Evolutionary conservation across 2,797 vertebrate genomes (phyloP).

Genomic region (Girardinus metallicus): DNA sequence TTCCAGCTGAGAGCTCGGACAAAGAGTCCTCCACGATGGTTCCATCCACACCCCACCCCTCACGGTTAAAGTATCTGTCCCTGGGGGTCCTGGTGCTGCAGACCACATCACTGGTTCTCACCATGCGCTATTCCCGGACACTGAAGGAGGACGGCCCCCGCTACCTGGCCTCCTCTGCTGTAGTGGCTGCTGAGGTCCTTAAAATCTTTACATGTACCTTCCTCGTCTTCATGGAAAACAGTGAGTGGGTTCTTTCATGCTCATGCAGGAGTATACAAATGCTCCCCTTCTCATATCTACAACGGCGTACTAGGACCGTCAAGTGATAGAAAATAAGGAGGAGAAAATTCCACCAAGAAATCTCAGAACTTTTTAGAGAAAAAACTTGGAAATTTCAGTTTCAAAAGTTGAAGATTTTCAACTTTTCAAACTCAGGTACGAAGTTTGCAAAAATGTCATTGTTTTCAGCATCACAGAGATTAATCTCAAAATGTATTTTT

Average conservation of each 20-base stretch:
- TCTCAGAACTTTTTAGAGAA: no score
- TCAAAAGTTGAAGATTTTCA: no score
- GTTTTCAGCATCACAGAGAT: no score
- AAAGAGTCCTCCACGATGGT: slow-evolving; percentile 18
- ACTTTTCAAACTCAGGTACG: no score
- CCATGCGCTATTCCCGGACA: slow-evolving; percentile 97
- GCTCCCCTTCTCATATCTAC: not conserved
- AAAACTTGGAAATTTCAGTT: no score
- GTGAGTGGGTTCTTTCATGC: slow-evolving; percentile 69
- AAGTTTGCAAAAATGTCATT: no score
- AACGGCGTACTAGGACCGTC: no score
- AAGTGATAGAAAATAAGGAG: no score
- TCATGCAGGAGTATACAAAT: not conserved
- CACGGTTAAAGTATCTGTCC: slow-evolving; percentile 90
- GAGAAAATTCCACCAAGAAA: no score
- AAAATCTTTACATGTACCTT: slow-evolving; percentile 90
- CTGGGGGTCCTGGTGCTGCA: slow-evolving; percentile 95
- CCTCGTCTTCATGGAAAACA: slow-evolving; percentile 88
- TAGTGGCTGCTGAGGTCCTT: slow-evolving; percentile 91
- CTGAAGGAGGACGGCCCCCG: slow-evolving; percentile 90
- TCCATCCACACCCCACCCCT: slow-evolving; percentile 11
- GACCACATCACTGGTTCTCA: slow-evolving; percentile 95
- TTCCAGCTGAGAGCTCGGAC: not conserved
- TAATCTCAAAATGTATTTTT: no score
- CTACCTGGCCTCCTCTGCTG: slow-evolving; percentile 97